Evolutionary conservation across 2,797 vertebrate species (phyloP).

Genomic region (Karalla daura): DNA sequence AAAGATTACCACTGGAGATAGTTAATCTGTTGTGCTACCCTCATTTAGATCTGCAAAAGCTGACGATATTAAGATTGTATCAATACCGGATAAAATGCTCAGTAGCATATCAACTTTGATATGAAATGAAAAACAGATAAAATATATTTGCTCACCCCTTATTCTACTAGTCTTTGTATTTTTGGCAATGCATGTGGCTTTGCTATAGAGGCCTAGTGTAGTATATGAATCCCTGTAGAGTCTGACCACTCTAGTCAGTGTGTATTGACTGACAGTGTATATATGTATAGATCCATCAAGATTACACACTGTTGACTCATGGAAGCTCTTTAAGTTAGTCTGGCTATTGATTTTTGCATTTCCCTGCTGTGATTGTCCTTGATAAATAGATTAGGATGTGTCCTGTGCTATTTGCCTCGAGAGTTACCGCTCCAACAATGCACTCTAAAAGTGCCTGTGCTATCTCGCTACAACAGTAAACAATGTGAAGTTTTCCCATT

Average conservation of each 20-base stretch:
- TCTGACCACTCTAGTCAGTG: conserved; percentile 32
- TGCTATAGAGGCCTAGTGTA: conserved; percentile 1
- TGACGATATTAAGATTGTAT: no score
- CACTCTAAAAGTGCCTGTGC: conserved; percentile 39
- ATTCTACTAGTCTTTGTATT: no score
- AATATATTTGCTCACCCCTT: no score
- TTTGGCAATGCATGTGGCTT: background rate
- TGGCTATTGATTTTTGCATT: conserved; percentile 64
- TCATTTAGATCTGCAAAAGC: no score
- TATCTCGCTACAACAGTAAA: conserved; percentile 33
- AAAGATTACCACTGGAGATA: no score
- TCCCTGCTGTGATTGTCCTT: conserved; percentile 46
- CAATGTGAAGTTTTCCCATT: conserved; percentile 53
- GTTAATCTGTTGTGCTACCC: no score
- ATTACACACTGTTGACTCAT: conserved; percentile 61
- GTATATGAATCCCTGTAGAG: conserved; percentile 12
- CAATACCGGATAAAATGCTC: no score
- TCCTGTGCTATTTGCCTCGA: conserved; percentile 42
- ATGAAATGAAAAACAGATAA: no score
- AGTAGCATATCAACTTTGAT: no score
- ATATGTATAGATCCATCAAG: conserved; percentile 55
- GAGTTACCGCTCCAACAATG: conserved; percentile 44
- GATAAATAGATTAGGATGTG: conserved; percentile 66
- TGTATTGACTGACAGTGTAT: conserved; percentile 49
- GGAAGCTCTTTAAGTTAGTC: conserved; percentile 61